Evolutionary conservation across 2,113 vertebrate species (phyloP).

Genomic region (Coptodon bakossiorum): DNA sequence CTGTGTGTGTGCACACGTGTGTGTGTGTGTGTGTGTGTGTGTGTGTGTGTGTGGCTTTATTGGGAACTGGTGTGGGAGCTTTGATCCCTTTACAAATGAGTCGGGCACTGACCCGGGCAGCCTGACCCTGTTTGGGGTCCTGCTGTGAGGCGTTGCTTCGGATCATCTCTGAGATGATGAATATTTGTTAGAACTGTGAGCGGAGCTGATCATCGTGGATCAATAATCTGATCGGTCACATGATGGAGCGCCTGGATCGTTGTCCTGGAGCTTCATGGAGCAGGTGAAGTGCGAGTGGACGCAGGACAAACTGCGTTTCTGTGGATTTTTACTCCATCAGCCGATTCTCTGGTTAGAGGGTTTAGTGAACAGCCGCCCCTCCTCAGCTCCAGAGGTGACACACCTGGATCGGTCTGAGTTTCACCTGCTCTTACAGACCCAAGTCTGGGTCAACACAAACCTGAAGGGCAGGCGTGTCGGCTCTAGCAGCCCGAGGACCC

Average conservation of each 20-base stretch:
- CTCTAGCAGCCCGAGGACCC: background rate
- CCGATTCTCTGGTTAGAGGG: background rate
- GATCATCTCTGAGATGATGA: background rate
- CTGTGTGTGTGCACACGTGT: background rate
- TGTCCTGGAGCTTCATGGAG: background rate
- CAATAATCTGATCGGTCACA: background rate
- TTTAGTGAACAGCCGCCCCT: background rate
- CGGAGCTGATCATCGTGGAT: background rate
- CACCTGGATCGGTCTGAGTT: background rate
- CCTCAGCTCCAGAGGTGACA: background rate
- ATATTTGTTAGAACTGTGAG: background rate
- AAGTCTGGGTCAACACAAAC: background rate
- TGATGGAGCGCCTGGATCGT: background rate
- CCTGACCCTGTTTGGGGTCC: background rate
- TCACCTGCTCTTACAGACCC: background rate
- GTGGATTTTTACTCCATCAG: background rate
- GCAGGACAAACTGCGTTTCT: background rate
- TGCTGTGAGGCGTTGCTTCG: background rate
- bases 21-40: background rate
- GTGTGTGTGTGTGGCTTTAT: background rate
- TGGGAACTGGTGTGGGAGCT: background rate
- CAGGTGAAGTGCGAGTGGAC: background rate
- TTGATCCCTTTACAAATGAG: background rate
- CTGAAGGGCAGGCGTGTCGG: background rate
- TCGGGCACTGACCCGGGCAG: background rate